Evolutionary conservation across 2,113 vertebrate genomes (phyloP), one percentile per base, ranked within the genome.

Genomic region (Girardinichthys multiradiatus): DNA sequence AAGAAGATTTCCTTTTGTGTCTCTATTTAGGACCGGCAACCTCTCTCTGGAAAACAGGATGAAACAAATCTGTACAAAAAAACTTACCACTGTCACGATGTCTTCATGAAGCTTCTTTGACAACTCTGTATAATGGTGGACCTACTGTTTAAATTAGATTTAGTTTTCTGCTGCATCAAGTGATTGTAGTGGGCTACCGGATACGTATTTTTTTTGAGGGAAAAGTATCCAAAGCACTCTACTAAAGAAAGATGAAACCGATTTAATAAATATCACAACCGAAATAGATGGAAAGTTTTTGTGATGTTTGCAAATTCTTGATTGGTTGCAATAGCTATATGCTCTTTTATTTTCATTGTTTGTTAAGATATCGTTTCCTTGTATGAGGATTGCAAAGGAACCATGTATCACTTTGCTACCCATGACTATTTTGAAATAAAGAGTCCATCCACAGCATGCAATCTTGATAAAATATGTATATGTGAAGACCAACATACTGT

Each of bases 401-500:
- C 45, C 14, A 21, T 51, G 21, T 24, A 51, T 51, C 39, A 42
- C 39, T 14, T 42, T 17, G 39, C 39, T 51, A 51, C 45, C 21
- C 19, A 24, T 51, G 45, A 51, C 15, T 8, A 24, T 19, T 51
- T 51, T 9, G 1, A 26, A 57, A 33, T 33, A 5, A 27, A 21
- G 17, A 12, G 27, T 21, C 39, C 27, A 6, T 77, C 42, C 68
- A 30, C 33, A 62, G 48, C 51, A 31, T 31, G 68, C 67, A 61
- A 27, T 72, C 37, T 81, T 76, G 51, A 29, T 76, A 33, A 4
- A 3, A 54, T 3, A 60, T 26, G 64, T 70, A 67, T 64, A 59
- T 59, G 27, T 0, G 24, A 59, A 68, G 90, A 91, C 93, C 91
- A 89, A 89, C 93, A 92, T 94, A 80, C 45, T 24, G 6, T 51